Base-by-base conservation (phyloP, 1,140 invertebrate species). In the Pogonognathellus flavescens region DNA sequence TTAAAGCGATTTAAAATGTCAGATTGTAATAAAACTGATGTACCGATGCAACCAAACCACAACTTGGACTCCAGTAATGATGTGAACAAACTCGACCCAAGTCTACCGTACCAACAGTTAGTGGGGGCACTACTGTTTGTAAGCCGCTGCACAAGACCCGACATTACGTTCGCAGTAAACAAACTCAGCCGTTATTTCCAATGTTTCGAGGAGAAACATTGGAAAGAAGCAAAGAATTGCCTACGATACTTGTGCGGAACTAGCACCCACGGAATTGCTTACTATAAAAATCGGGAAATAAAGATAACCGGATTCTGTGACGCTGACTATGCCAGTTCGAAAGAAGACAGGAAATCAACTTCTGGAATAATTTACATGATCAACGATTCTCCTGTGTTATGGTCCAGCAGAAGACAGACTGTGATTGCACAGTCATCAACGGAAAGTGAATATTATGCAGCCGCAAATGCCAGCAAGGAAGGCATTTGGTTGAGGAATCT, bases 381-480 rank as follows among this genome's bases (percentile, higher is more conserved):
- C 14, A 88, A 88, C 83, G 88, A 86, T 41, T 4, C 10, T 11
- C 70, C 76, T 52, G 0, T 85, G 3, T 31, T 25, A 1, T 85
- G 84, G 84, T 13, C 25, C 3, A 80, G 84, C 18, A 13, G 9
- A 25, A 2, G 62, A 22, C 59, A 84, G 49, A 70, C 60, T 13
- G 7, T 55, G 6, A 25, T 84, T 4, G 83, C 83, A 1, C 62
- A 25, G 7, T 90, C 89, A 16, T 88, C 87, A n/a, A 88, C 89
- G 7, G 90, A 91, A 88, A 88, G 90, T 0, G 91, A 91, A 85
- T 91, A 90, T 53, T 76, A 88, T 7, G 86, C 89, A 25, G 84
- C 90, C 76, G 89, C 90, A 60, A 90, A 89, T 88, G 88, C 90
- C 62, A 89, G 83, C 49, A 91, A 81, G 89, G 90, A 89, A 90